Evolutionary conservation across 2,113 vertebrate species (phyloP).

Genomic region (Glaucomys volans): DNA sequence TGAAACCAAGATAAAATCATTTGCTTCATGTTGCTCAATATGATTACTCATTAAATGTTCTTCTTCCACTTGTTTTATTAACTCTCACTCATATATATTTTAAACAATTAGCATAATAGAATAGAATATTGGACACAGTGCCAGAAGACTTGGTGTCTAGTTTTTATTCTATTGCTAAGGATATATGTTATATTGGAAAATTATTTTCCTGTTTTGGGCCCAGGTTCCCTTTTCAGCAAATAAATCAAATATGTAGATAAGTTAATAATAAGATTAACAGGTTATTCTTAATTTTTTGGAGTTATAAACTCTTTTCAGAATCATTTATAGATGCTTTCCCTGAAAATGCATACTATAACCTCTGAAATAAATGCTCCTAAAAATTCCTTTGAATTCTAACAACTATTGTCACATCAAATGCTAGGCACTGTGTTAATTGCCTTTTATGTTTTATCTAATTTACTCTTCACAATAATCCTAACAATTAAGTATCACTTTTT

Average conservation of each 20-base stretch:
- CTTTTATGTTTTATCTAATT: neutral
- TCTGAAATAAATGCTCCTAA: neutral
- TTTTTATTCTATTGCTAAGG: neutral
- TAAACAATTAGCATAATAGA: neutral
- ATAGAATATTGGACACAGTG: neutral
- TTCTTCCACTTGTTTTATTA: neutral
- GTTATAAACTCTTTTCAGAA: neutral
- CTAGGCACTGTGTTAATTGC: neutral
- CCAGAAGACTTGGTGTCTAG: neutral
- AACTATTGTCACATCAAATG: neutral
- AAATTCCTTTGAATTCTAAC: neutral
- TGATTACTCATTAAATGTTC: neutral
- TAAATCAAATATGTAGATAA: neutral
- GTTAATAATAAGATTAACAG: neutral
- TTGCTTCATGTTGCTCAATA: neutral
- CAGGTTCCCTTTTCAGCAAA: neutral
- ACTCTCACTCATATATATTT: neutral
- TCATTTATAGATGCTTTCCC: neutral
- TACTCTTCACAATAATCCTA: neutral
- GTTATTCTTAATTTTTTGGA: neutral
- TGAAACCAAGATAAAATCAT: neutral
- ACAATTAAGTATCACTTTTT: neutral
- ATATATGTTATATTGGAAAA: neutral
- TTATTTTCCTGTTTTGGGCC: neutral
- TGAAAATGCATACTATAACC: neutral